Percentiles rank a stretch among this genome's conserved stretches.
Conservation (phyloP, 92 coral and sea anemone genomes). For the Chrysogorgia sp. region DNA sequence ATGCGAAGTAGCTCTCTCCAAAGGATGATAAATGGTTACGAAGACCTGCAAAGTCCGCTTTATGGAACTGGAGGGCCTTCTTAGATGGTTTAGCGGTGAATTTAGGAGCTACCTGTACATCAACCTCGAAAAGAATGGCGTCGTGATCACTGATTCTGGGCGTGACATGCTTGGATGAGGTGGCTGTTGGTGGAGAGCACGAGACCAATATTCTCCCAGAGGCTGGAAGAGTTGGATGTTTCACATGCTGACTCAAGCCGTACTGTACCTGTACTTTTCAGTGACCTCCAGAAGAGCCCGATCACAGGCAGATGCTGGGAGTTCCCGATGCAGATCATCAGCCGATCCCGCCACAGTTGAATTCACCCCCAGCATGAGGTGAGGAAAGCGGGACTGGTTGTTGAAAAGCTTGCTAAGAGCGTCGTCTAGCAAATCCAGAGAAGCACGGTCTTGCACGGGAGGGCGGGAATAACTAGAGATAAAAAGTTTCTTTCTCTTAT, state of each 20-base stretch:
- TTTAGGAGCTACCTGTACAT: slow-evolving; percentile 31
- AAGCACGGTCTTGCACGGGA: slow-evolving; percentile 30
- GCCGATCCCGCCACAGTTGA: slow-evolving; percentile 22
- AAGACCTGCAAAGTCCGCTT: slow-evolving; percentile 9
- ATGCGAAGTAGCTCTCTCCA: background rate
- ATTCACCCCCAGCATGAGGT: slow-evolving; percentile 37
- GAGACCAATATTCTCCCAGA: slow-evolving; percentile 11
- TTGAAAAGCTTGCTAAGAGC: slow-evolving; percentile 31
- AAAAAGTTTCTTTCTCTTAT: slow-evolving; percentile 41
- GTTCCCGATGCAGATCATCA: slow-evolving; percentile 21
- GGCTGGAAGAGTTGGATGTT: slow-evolving; percentile 19
- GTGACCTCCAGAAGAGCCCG: slow-evolving; percentile 24
- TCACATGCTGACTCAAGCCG: slow-evolving; percentile 51
- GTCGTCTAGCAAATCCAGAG: slow-evolving; percentile 44
- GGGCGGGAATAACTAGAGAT: slow-evolving; percentile 43
- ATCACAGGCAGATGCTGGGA: slow-evolving; percentile 27
- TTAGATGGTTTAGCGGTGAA: slow-evolving; percentile 1
- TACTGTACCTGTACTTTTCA: too few relatives aligned
- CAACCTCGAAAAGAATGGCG: slow-evolving; percentile 3
- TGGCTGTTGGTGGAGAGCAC: slow-evolving; percentile 30
- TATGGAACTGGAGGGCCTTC: slow-evolving; percentile 16
- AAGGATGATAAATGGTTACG: background rate
- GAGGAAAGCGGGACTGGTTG: slow-evolving; percentile 33
- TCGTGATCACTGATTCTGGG: background rate
- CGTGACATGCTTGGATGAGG: slow-evolving; percentile 10